These are phyloP conservation scores for Pangasius mekongensis DNA, from an alignment of 2,797 vertebrate genomes.

Conservation along the genomic window DNA sequence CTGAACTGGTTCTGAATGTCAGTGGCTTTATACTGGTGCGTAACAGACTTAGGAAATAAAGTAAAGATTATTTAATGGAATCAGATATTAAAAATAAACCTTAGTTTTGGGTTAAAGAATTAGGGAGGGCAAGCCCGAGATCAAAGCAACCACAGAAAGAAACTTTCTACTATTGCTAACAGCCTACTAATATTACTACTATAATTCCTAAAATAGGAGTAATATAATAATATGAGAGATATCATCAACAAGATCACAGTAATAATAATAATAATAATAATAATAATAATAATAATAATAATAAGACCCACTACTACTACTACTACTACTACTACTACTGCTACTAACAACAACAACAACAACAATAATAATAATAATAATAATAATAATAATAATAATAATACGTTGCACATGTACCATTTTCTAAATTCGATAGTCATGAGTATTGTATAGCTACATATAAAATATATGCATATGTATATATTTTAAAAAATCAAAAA, in stretches of 20 bases:
- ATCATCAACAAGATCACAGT: background rate
- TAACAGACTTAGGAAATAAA: background rate
- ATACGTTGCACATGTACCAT: background rate
- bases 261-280: background rate
- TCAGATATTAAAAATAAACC: background rate
- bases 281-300: too few relatives aligned
- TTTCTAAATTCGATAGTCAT: background rate
- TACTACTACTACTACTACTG: background rate
- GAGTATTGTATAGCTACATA: background rate
- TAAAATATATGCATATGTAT: too few relatives aligned
- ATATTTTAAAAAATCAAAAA: background rate
- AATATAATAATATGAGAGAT: background rate
- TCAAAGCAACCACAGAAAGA: background rate
- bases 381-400: slow-evolving; percentile 19
- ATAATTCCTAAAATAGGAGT: background rate
- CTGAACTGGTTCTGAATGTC: background rate
- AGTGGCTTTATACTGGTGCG: background rate
- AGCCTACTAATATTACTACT: background rate
- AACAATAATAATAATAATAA: background rate
- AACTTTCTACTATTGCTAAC: background rate
- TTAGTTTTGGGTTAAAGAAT: background rate
- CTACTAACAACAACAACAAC: background rate
- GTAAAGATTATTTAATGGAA: background rate
- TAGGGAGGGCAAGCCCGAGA: background rate
- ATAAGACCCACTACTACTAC: background rate